Evolutionary conservation across 2,797 vertebrate genomes (phyloP), one percentile per base, ranked within the genome.

Genomic region (Bradypus variegatus): DNA sequence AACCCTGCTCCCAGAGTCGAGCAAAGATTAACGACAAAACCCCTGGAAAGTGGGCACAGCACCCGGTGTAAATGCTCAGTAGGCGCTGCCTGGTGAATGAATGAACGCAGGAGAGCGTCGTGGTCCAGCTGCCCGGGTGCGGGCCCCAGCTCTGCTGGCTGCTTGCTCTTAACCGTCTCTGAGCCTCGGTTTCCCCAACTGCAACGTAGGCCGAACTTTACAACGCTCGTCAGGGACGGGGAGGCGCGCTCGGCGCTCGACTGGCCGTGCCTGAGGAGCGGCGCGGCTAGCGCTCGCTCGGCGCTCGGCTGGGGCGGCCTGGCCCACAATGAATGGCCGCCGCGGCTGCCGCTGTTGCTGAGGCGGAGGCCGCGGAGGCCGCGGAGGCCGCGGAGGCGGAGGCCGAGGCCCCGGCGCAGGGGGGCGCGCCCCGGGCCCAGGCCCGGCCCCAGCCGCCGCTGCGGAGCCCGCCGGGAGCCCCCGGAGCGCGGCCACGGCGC

Each of bases 271-370:
- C 97, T 96, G 72, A 62, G 86, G 86, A 6, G 91, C 93, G 65
- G 81, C 86, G 92, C 86, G 65, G 75, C 77, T 76, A 89, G 98
- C 97, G 97, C 97, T 97, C 78, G 97, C 96, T 98, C 98, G 97
- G 98, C 93, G 96, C 97, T 98, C 98, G 91, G 96, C 94, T 95
- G 96, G 86, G 95, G 89, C 95, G 96, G 95, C 96, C 97, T 98
- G 97, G 96, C 97, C 98, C 97, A 98, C 98, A 98, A 98, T 98
- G 98, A 98, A 98, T 98, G 98, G 98, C 97, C 97, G 98, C 98
- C 97, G 98, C 97, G 97, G 97, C 98, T 97, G 94, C 96, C 94
- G 96, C 95, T 96, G 94, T 95, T 92, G 95, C 94, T 96, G 94
- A 97, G 92, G 97, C 97, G 95, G 95, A 96, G 96, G 96, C 96